These are phyloP conservation scores for Drosophila niveifrons DNA, from an alignment of 2,888 invertebrate species.

Conservation along the genomic window DNA sequence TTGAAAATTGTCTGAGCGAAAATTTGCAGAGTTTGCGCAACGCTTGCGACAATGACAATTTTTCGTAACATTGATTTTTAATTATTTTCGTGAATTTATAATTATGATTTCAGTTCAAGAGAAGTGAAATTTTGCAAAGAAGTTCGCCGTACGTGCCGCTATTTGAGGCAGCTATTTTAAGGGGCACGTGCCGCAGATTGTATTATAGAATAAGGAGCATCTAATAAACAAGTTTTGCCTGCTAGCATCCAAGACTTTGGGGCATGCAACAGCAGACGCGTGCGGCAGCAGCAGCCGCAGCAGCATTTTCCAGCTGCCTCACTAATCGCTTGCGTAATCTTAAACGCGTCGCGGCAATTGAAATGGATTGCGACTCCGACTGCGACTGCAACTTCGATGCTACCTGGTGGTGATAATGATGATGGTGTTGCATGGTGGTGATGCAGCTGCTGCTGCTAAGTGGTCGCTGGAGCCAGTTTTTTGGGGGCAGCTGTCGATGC, in stretches of 20 bases:
- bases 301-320: conserved; percentile 81
- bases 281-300: conserved; percentile 26
- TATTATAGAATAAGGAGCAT: conserved; percentile 45
- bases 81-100: conserved; percentile 32
- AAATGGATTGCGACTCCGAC: conserved; percentile 69
- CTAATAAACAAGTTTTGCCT: conserved; percentile 70
- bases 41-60: conserved; percentile 40
- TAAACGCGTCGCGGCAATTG: conserved; percentile 78
- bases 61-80: conserved; percentile 70
- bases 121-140: background rate
- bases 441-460: conserved; percentile 38
- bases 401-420: conserved; percentile 55
- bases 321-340: conserved; percentile 80
- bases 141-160: conserved; percentile 18
- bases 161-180: conserved; percentile 21
- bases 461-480: conserved; percentile 32
- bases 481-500: conserved; percentile 59
- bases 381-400: conserved; percentile 19
- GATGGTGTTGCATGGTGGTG: conserved; percentile 37
- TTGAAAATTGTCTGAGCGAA: background rate
- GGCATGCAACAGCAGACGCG: conserved; percentile 54
- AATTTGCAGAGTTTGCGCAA: conserved; percentile 13
- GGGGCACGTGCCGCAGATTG: conserved; percentile 64
- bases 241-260: conserved; percentile 9
- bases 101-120: conserved; percentile 15